Base-by-base conservation (phyloP, 2,797 vertebrate species). In the Channallabes apus region DNA sequence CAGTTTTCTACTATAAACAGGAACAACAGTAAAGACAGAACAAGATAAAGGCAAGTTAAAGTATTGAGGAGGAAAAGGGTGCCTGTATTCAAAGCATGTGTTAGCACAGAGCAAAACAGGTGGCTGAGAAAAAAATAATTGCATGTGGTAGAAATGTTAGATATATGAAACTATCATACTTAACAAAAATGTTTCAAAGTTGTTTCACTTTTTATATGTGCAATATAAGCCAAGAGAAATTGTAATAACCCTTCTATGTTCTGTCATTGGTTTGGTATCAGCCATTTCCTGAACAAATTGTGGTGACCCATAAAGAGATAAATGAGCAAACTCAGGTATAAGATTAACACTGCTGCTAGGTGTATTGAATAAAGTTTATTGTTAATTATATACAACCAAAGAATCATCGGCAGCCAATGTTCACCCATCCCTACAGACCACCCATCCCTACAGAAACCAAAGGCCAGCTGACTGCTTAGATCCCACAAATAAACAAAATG, bases 1-100 rank as follows among this genome's bases (percentile, higher is more conserved):
- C 97, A 99, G 96, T 98, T 97, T 96, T 99, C 97, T 96, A 99
- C 96, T 99, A 98, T 91, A 97, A 94, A 98, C 95, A 97, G 96
- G 96, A 96, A 95, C 95, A 96, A 94, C 93, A 97, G 97, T 96
- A 97, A 96, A 97, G 96, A 98, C 94, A 97, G 96, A 96, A 99
- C 94, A 97, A 96, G 96, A 91, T 84, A 97, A 95, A 97, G 94
- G 95, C 95, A 96, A 95, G 96, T 98, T 98, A 97, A 97, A 94
- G 90, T 91, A 94, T 89, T 92, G 82, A 92, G 90, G 91, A 90
- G 88, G 91, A 89, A 91, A 90, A 88, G 61, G 58, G 68, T 88
- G 67, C 56, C 91, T 84, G 62, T 91, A 72, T 91, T 92, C 32
- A 92, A 86, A 92, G 76, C 82, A 68, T 76, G 17, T 41, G 71